phyloP scores from a whole-genome alignment of 2,113 vertebrate genomes.

The Theristicus caerulescens region DNA sequence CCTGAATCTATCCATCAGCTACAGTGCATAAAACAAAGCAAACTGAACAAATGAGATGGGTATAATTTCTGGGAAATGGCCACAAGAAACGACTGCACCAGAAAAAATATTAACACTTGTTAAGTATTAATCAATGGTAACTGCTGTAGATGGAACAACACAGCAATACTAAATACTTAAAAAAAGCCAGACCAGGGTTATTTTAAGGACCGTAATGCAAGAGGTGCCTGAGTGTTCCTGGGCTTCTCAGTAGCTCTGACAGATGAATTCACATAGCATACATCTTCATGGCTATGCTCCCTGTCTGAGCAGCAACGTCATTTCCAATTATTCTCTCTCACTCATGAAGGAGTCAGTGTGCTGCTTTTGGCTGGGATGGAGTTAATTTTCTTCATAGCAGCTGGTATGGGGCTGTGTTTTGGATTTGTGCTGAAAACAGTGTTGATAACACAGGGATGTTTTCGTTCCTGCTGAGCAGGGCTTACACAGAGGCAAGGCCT shows the following conservation, averaged over 20 bases:
- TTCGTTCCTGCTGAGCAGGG: too few species aligned
- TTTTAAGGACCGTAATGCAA: slow-evolving; percentile 3
- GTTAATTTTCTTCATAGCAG: too few species aligned
- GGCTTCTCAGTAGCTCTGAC: neutral
- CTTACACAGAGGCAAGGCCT: too few species aligned
- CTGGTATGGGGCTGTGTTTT: too few species aligned
- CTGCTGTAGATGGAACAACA: neutral
- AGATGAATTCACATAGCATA: neutral
- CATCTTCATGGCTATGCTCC: neutral
- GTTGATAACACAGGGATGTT: too few species aligned
- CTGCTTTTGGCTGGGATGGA: too few species aligned
- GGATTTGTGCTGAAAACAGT: too few species aligned
- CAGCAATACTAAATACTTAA: neutral
- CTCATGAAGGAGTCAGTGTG: neutral
- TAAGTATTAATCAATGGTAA: slow-evolving; percentile 48
- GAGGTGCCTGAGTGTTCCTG: neutral
- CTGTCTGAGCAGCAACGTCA: neutral
- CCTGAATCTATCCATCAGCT: slow-evolving; percentile 27
- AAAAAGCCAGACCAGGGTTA: neutral
- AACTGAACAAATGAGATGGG: neutral
- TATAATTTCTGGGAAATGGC: neutral
- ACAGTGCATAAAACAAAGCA: slow-evolving; percentile 15
- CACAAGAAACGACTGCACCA: neutral
- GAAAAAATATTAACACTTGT: slow-evolving; percentile 38
- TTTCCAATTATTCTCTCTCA: slow-evolving; percentile 12